These are phyloP conservation scores for Chelonoidis abingdonii DNA, from an alignment of 2,113 vertebrate species.

Conservation along the genomic window DNA sequence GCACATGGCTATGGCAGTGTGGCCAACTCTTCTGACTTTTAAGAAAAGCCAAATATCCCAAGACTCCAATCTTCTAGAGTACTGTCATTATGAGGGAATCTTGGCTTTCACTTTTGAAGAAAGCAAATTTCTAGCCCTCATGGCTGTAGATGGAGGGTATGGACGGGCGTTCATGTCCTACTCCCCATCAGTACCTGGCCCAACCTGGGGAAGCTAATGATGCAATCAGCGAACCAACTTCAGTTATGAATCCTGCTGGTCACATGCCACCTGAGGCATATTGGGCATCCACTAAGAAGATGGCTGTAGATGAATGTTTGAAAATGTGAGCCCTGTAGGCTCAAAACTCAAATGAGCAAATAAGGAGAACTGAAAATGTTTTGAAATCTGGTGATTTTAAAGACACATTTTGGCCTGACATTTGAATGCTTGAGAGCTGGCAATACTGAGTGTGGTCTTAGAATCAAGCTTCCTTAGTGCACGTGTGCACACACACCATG, in stretches of 20 bases:
- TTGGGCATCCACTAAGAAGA: not conserved
- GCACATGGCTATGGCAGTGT: not conserved
- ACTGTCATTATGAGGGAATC: accelerated
- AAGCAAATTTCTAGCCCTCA: not conserved
- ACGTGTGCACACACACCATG: not conserved
- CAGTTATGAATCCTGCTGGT: too few species aligned
- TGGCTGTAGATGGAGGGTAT: not conserved
- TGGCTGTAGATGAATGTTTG: not conserved
- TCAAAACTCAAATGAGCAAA: not conserved
- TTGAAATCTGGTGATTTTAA: not conserved
- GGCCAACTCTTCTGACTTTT: not conserved
- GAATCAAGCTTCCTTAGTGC: not conserved
- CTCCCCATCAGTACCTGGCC: too few species aligned
- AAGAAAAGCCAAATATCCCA: too few species aligned
- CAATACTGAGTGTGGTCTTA: not conserved
- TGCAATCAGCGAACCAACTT: too few species aligned
- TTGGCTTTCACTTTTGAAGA: accelerated
- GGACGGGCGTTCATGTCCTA: too few species aligned
- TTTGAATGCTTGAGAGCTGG: not conserved
- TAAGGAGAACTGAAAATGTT: not conserved
- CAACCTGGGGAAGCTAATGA: too few species aligned
- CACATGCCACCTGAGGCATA: not conserved
- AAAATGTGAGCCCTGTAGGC: not conserved
- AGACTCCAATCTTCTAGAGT: not conserved
- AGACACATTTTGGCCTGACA: not conserved